Percentiles rank a stretch among this genome's conserved stretches.
Conservation (phyloP, 2,113 vertebrate genomes). For the Ibidorhyncha struthersii region DNA sequence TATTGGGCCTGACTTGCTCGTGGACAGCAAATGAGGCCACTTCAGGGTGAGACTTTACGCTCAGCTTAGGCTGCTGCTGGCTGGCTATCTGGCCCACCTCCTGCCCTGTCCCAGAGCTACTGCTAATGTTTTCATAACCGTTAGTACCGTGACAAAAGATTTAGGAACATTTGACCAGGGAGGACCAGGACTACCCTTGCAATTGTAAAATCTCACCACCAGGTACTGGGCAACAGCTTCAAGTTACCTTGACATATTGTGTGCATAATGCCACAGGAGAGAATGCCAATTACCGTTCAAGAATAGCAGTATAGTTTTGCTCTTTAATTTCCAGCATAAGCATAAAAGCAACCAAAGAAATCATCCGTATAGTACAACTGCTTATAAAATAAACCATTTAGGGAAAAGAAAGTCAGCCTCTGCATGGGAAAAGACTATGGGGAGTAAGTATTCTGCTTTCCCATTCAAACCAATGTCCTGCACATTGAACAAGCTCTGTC, state of each 20-base stretch:
- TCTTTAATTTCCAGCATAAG: not conserved
- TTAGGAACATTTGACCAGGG: not conserved
- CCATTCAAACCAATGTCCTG: not conserved
- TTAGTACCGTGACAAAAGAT: not conserved
- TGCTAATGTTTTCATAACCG: not conserved
- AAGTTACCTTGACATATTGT: not conserved
- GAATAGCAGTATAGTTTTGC: not conserved
- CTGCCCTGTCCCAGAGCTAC: not conserved
- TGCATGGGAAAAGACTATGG: not conserved
- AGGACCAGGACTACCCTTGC: not conserved
- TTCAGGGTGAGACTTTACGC: not conserved
- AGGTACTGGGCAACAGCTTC: not conserved
- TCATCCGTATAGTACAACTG: not conserved
- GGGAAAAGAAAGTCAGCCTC: not conserved
- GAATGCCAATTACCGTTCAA: not conserved
- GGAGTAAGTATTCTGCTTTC: not conserved
- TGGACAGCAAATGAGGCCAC: not conserved
- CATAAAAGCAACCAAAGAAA: not conserved
- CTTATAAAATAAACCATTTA: not conserved
- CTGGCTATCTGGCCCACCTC: not conserved
- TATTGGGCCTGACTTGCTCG: not conserved
- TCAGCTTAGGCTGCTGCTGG: not conserved
- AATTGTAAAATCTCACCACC: not conserved
- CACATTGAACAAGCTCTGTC: not conserved
- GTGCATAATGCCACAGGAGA: not conserved